Base-by-base conservation (phyloP, 2,113 vertebrate species). In the Stictonetta naevosa region DNA sequence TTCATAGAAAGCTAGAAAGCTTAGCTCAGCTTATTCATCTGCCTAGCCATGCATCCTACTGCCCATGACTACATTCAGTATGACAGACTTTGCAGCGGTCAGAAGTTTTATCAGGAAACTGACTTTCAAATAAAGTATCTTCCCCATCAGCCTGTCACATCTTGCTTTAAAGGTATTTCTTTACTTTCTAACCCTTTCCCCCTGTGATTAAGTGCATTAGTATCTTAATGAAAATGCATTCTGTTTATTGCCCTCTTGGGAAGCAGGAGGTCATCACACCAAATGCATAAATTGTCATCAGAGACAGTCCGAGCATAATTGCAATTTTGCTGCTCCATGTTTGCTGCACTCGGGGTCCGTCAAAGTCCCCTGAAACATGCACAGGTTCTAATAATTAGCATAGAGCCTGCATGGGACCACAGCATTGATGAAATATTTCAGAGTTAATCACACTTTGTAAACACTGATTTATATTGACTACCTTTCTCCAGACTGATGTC, bases 381-480 rank as follows among this genome's bases (percentile, higher is more conserved):
- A 50, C 95, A 86, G 97, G 97, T 98, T 97, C 98, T 94, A 79
- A 96, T 98, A 98, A 99, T 99, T 98, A 99, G 98, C 98, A 98
- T 97, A 97, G 96, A 98, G 97, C 92, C 98, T 98, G 98, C 97
- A 98, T 98, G 97, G 97, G 98, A 98, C 98, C 97, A 93, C 97
- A 97, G 97, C 98, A 98, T 97, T 98, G 98, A 99, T 98, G 98
- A 98, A 98, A 99, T 98, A 99, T 99, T 98, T 99, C 99, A 98
- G 99, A 98, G 98, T 98, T 99, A 99, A 99, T 99, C 98, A 99
- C 98, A 99, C 98, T 98, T 98, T 98, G 98, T 99, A 99, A 99
- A 99, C 99, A 99, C 99, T 99, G 99, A 99, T 99, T 99, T 98
- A 98, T 99, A 99, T 99, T 99, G 99, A 99, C 99, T 99, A 98